A percentile compares a stretch with the other conserved stretches of the same genome.
Evolutionary conservation across 2,888 invertebrate genomes (phyloP).

Genomic region (Heliconius aoede): DNA sequence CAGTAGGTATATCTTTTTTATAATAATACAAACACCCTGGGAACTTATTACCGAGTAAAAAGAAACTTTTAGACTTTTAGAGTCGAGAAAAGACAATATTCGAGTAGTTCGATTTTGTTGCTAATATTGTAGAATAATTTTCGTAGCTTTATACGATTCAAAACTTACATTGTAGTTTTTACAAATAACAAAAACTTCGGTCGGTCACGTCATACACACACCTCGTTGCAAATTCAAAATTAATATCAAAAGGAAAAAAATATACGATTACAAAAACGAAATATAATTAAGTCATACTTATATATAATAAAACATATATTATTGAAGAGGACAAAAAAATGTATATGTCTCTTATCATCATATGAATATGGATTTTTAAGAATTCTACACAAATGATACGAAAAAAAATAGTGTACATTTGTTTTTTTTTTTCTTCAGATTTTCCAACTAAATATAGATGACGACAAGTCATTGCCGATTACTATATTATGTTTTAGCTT

Average conservation of each 20-base stretch:
- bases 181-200: not conserved
- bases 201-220: too few species aligned
- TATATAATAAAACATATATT: not conserved
- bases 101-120: not conserved
- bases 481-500: too few species aligned
- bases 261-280: too few species aligned
- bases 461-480: too few species aligned
- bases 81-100: not conserved
- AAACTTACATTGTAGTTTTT: not conserved
- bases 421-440: too few species aligned
- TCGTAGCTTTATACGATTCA: not conserved
- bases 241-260: too few species aligned
- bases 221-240: too few species aligned
- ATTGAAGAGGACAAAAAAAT: not conserved
- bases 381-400: too few species aligned
- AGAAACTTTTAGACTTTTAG: not conserved
- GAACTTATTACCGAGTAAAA: not conserved
- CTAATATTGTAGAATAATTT: not conserved
- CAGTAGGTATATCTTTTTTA: too few species aligned
- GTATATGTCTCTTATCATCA: not conserved
- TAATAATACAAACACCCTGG: not conserved
- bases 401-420: not conserved
- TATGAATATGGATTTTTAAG: not conserved
- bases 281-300: too few species aligned
- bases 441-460: not conserved